phyloP scores from a whole-genome alignment of 1,140 invertebrate species.

The Prorops nasuta region DNA sequence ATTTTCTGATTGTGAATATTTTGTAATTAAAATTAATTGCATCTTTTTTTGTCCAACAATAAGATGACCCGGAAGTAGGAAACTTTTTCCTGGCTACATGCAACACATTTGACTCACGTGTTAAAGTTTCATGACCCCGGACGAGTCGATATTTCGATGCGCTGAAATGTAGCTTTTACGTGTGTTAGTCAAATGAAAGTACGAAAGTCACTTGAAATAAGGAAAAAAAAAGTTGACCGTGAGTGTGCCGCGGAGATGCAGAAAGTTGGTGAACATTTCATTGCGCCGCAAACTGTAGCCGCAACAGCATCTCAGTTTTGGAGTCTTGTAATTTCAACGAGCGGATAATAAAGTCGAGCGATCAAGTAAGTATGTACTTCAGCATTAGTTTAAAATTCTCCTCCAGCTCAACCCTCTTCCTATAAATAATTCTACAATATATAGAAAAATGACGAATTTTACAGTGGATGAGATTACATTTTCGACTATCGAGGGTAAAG shows the following conservation, averaged over 20 bases:
- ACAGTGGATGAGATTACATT: constrained; percentile 52
- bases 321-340: constrained; percentile 2
- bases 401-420: too few species aligned
- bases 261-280: constrained; percentile 17
- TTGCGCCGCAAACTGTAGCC: constrained; percentile 15
- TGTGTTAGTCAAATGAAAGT: constrained; percentile 11
- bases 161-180: background rate
- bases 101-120: too few species aligned
- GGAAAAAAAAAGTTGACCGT: constrained; percentile 12
- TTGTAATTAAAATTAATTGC: too few species aligned
- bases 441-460: too few species aligned
- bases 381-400: too few species aligned
- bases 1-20: too few species aligned
- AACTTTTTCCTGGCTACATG: too few species aligned
- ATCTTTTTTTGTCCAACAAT: too few species aligned
- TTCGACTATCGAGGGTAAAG: constrained; percentile 62
- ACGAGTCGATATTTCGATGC: background rate
- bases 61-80: too few species aligned
- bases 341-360: background rate
- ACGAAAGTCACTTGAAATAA: constrained; percentile 14
- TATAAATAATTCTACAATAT: too few species aligned
- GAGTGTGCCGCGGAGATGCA: constrained; percentile 10
- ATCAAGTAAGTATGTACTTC: background rate
- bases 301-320: constrained; percentile 10
- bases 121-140: background rate